Percentiles rank a stretch among this genome's conserved stretches.
Conservation (phyloP, 2,113 vertebrate genomes). For the Ageneiosus marmoratus region DNA sequence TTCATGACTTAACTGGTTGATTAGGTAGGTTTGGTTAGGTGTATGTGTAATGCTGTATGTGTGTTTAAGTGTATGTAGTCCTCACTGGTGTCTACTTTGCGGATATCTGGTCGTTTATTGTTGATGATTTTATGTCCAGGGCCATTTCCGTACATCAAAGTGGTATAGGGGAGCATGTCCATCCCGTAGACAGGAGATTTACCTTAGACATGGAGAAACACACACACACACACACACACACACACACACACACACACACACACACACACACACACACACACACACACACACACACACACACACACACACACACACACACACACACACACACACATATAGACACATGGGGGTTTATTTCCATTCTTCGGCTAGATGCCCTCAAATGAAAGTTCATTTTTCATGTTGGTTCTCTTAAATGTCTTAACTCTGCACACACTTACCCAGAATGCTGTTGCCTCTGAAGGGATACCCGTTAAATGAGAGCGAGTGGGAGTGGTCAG, state of each 20-base stretch:
- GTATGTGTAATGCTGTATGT: background rate
- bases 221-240: constrained; percentile 26
- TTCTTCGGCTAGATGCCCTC: background rate
- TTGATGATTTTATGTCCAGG: constrained; percentile 67
- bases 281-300: constrained; percentile 26
- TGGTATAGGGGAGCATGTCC: constrained; percentile 73
- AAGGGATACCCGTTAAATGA: constrained; percentile 74
- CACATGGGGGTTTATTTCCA: background rate
- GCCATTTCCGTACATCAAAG: constrained; percentile 77
- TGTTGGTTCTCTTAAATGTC: background rate
- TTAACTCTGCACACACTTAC: constrained; percentile 54
- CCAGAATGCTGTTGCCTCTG: constrained; percentile 75
- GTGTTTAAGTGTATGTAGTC: background rate
- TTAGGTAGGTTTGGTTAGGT: background rate
- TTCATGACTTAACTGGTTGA: background rate
- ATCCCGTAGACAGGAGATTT: constrained; percentile 71
- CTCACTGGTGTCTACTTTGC: constrained; percentile 72
- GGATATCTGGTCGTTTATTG: constrained; percentile 69
- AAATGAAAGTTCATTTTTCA: background rate
- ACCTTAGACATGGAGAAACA: constrained; percentile 56
- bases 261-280: constrained; percentile 27
- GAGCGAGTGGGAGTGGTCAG: constrained; percentile 76
- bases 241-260: constrained; percentile 27
- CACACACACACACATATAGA: constrained; percentile 7
- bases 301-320: constrained; percentile 31